phyloP scores from a whole-genome alignment of 1,140 invertebrate genomes.

The Procambarus clarkii region DNA sequence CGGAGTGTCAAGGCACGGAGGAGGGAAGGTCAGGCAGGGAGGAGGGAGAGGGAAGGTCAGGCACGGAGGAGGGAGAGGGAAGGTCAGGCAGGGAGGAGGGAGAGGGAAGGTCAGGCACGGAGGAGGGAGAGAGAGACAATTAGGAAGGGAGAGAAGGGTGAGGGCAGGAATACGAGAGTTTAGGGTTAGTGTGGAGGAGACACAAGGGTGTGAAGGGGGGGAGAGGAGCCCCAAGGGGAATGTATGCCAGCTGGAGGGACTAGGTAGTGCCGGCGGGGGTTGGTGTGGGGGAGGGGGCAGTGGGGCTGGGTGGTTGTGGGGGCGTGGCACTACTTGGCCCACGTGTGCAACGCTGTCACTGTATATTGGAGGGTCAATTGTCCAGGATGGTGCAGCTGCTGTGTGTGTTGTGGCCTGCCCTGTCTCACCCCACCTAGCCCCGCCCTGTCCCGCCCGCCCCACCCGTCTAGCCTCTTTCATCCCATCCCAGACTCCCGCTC shows the following conservation, averaged over 20 bases:
- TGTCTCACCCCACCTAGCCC: background rate
- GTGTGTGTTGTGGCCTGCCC: background rate
- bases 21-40: too few species aligned
- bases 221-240: background rate
- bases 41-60: too few species aligned
- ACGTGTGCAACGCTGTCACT: background rate
- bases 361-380: constrained; percentile 14
- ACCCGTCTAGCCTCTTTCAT: background rate
- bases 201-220: background rate
- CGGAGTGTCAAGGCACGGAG: too few species aligned
- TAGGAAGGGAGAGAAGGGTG: background rate
- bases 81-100: background rate
- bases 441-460: background rate
- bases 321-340: background rate
- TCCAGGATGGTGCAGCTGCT: background rate
- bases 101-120: background rate
- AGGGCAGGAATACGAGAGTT: background rate
- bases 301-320: background rate
- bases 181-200: background rate
- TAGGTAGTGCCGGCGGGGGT: background rate
- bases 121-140: background rate
- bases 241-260: background rate
- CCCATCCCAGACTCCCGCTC: too few species aligned
- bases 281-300: background rate
- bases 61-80: too few species aligned